Percentiles rank a stretch among this genome's conserved stretches.
phyloP scores from a whole-genome alignment of 1,140 invertebrate species.

The Neodiprion virginianus region DNA sequence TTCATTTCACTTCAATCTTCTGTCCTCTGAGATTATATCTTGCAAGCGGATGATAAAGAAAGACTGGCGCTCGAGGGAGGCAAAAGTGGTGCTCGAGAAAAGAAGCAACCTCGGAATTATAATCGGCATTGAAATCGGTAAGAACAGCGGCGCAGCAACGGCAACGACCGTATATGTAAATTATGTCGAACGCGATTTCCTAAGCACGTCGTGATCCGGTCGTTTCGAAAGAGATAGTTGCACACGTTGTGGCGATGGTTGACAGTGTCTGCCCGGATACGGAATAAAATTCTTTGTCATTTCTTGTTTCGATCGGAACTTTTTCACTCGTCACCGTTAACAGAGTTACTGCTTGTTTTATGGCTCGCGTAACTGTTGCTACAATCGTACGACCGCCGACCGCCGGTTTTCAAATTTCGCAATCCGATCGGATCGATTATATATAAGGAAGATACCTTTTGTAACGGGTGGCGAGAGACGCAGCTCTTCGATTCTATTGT shows the following conservation, averaged over 20 bases:
- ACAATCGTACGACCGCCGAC: not conserved
- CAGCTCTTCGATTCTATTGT: slow-evolving; percentile 33
- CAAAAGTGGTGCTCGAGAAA: not conserved
- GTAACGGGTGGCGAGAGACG: slow-evolving; percentile 21
- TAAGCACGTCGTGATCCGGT: slow-evolving; percentile 2
- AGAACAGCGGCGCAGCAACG: too few species aligned
- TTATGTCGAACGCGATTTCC: not conserved
- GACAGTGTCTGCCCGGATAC: not conserved
- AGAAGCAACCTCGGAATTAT: not conserved
- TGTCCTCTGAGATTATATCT: too few species aligned
- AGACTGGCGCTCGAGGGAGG: too few species aligned
- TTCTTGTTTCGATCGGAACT: not conserved
- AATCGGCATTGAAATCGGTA: too few species aligned
- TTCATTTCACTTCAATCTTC: too few species aligned
- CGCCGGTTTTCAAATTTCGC: slow-evolving; percentile 15
- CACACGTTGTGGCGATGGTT: too few species aligned
- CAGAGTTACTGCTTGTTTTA: not conserved
- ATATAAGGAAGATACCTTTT: slow-evolving; percentile 20
- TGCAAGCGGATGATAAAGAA: too few species aligned
- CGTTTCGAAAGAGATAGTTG: not conserved
- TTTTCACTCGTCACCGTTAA: not conserved
- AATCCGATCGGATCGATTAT: slow-evolving; percentile 21
- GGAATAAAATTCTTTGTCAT: not conserved
- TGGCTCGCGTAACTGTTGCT: not conserved
- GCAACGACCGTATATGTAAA: not conserved